Conservation (phyloP, 2,888 invertebrate genomes). For the Agrochola circellaris region DNA sequence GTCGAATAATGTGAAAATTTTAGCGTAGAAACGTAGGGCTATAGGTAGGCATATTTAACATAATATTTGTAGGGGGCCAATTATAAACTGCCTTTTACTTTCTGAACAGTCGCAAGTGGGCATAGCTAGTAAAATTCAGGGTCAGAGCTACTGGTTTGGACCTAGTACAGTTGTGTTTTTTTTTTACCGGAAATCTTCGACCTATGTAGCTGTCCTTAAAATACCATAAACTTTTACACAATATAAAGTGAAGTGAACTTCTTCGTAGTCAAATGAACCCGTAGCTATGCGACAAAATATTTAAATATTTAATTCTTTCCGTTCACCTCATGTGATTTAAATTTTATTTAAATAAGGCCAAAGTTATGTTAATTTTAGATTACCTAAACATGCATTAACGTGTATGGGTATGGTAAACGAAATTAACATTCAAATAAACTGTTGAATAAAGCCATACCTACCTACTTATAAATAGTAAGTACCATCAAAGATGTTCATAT, state of each 20-base stretch:
- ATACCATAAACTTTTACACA: background rate
- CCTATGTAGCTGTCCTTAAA: conserved; percentile 1
- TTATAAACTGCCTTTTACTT: background rate
- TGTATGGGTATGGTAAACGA: background rate
- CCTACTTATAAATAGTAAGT: too few species aligned
- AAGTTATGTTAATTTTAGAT: conserved; percentile 46
- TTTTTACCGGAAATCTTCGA: conserved; percentile 20
- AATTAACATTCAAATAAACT: conserved; percentile 5
- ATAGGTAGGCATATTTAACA: background rate
- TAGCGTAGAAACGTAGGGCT: background rate
- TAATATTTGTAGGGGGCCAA: background rate
- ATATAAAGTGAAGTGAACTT: conserved; percentile 23
- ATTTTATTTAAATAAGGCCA: background rate
- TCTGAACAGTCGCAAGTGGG: background rate
- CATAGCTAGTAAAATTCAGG: conserved; percentile 5
- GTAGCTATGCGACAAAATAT: conserved; percentile 1
- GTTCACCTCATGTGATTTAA: conserved; percentile 15
- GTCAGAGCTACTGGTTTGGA: background rate
- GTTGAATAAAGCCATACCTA: too few species aligned
- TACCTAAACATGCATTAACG: conserved; percentile 12
- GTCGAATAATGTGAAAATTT: background rate
- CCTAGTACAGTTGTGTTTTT: background rate
- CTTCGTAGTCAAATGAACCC: background rate
- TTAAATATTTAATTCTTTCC: conserved; percentile 21
- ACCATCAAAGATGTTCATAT: too few species aligned